Evolutionary conservation across 2,113 vertebrate genomes (phyloP).

Genomic region (Corvus cornix): DNA sequence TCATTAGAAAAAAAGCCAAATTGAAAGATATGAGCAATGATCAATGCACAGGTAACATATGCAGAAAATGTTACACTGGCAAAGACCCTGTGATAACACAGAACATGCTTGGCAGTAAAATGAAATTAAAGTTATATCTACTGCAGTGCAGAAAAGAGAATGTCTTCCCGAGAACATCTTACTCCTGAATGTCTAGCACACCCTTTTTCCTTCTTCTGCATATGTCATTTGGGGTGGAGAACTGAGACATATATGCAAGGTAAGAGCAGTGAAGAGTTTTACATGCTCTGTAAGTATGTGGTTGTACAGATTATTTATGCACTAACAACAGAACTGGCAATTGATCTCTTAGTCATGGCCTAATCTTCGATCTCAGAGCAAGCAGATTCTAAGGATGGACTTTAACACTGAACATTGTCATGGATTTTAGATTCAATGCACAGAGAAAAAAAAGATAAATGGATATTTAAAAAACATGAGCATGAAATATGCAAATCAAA

Average conservation of each 20-base stretch:
- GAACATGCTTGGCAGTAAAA: not conserved
- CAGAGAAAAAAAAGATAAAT: not conserved
- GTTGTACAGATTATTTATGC: not conserved
- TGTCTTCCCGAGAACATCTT: not conserved
- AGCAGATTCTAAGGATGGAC: not conserved
- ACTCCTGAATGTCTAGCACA: not conserved
- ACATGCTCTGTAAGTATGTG: not conserved
- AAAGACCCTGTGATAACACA: not conserved
- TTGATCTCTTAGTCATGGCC: not conserved
- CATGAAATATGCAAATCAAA: conserved; percentile 7
- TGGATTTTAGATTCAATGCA: not conserved
- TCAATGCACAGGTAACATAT: not conserved
- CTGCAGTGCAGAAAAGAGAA: not conserved
- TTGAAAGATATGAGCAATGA: not conserved
- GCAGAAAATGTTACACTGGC: not conserved
- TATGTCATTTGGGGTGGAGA: not conserved
- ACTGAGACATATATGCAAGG: not conserved
- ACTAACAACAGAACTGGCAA: not conserved
- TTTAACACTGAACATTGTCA: not conserved
- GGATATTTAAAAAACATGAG: not conserved
- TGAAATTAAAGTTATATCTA: not conserved
- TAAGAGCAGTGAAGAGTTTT: not conserved
- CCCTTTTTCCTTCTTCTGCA: not conserved
- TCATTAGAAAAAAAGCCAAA: not conserved
- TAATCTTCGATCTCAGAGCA: not conserved